Evolutionary conservation across 2,797 vertebrate genomes (phyloP), one percentile per base, ranked within the genome.

Genomic region (Gymnocypris eckloni): DNA sequence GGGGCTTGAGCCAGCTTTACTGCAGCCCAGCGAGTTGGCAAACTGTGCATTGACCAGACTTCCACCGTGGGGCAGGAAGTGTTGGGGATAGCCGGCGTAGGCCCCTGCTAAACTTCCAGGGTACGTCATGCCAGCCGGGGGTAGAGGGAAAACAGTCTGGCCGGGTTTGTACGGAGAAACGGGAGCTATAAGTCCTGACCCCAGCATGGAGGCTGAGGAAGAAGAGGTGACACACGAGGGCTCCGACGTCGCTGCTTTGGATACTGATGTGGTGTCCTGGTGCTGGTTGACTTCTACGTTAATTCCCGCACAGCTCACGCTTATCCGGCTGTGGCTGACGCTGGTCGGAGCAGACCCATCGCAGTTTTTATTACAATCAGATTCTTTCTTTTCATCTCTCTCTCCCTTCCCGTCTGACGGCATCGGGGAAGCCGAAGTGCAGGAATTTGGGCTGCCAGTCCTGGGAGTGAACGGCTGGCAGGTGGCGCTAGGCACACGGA

Each of bases 401-500:
- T 96, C 96, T 87, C 96, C 96, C 86, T 98, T 97, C 79, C 96
- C 95, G 82, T 98, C 97, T 13, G 97, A 95, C 80, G 98, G 96
- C 95, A 98, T 96, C 12, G 98, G 98, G 83, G 98, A 99, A 89
- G 97, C 97, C 82, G 98, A 98, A 79, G 97, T 96, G 94, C 96
- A 96, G 92, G 98, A 99, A 93, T 96, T 97, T 56, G 98, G 98
- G 94, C 98, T 99, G 96, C 98, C 97, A 92, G 98, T 99, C 96
- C 98, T 97, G 93, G 98, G 98, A 89, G 98, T 99, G 86, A 99
- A 99, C 83, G 98, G 98, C 96, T 98, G 98, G 95, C 98, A 99
- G 97, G 98, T 98, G 97, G 98, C 98, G 97, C 98, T 99, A 96
- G 98, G 98, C 94, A 99, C 98, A 91, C 98, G 98, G 95, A 99